These are phyloP conservation scores for Tipula helvola DNA, from an alignment of 2,888 invertebrate species.

Conservation along the genomic window DNA sequence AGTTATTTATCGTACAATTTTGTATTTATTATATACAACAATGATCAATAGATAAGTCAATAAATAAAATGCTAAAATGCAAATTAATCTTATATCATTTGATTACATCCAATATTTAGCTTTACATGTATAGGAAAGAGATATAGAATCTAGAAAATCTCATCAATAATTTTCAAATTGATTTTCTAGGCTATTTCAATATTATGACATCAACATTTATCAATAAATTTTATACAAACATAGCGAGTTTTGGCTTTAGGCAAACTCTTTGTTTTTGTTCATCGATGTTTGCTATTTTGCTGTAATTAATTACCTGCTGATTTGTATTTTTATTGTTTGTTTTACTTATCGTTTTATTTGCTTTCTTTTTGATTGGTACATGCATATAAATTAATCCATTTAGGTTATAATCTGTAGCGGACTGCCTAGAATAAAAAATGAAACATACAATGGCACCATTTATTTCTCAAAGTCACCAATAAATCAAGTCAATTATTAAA, in stretches of 20 bases:
- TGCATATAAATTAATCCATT: not conserved
- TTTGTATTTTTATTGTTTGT: not conserved
- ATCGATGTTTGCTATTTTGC: not conserved
- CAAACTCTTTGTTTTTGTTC: not conserved
- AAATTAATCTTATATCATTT: not conserved
- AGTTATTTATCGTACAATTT: not conserved
- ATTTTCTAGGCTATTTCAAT: not conserved
- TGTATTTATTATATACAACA: not conserved
- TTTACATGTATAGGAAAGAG: not conserved
- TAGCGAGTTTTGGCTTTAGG: not conserved
- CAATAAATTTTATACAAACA: not conserved
- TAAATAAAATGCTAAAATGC: not conserved
- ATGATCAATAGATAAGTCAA: not conserved
- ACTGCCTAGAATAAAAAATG: not conserved
- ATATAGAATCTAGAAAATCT: not conserved
- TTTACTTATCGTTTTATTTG: not conserved
- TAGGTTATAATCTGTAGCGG: not conserved
- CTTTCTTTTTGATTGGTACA: not conserved
- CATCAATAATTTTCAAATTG: not conserved
- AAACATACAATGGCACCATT: not conserved
- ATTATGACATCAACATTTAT: not conserved
- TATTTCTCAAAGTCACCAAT: not conserved
- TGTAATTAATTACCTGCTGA: constrained; percentile 4
- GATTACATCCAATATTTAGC: not conserved
- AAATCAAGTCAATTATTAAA: not conserved